Conservation (phyloP, 2,888 invertebrate species). For the Pollenia amentaria region DNA sequence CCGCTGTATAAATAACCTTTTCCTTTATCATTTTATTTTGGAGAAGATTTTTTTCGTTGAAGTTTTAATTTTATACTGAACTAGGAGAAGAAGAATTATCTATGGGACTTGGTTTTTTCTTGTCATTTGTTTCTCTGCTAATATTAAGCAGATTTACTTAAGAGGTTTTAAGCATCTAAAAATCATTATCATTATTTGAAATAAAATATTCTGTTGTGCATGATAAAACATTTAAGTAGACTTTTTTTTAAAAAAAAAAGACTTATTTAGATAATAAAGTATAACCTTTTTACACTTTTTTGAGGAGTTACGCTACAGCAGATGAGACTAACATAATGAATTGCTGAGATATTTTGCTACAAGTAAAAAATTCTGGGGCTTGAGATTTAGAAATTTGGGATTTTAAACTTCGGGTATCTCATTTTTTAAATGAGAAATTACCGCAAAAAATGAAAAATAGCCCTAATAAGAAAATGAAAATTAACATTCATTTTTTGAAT, state of each 20-base stretch:
- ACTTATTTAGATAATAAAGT: background rate
- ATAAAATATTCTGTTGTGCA: conserved; percentile 31
- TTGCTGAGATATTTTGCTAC: no score
- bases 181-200: conserved; percentile 61
- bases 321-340: no score
- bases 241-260: no score
- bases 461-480: no score
- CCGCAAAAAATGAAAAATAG: no score
- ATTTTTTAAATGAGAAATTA: no score
- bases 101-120: background rate
- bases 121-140: conserved; percentile 18
- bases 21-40: background rate
- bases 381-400: no score
- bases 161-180: conserved; percentile 25
- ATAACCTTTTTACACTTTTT: conserved; percentile 37
- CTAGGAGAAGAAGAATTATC: background rate
- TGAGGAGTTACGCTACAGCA: background rate
- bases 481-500: no score
- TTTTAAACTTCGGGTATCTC: no score
- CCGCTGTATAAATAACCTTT: conserved; percentile 7
- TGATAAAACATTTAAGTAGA: conserved; percentile 27
- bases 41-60: background rate
- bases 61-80: conserved; percentile 8
- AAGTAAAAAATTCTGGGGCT: no score
- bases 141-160: conserved; percentile 37